A percentile compares a stretch with the other conserved stretches of the same genome.
These are phyloP conservation scores for Rhogogaster chlorosoma DNA, from an alignment of 2,888 invertebrate species.

Conservation along the genomic window DNA sequence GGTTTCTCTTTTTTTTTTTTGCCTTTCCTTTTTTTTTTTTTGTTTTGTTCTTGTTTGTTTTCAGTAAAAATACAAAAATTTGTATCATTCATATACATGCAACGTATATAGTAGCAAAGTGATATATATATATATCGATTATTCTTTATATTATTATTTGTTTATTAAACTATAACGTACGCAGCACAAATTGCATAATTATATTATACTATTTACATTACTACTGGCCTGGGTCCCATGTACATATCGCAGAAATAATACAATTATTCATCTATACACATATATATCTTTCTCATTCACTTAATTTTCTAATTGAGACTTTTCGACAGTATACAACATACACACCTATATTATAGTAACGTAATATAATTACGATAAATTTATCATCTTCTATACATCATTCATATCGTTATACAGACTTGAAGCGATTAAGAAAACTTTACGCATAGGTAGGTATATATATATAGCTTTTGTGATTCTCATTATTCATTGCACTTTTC, in stretches of 20 bases:
- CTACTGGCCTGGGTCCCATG: slow-evolving; percentile 71
- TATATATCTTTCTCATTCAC: background rate
- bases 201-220: slow-evolving; percentile 62
- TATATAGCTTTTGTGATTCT: too few relatives aligned
- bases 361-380: too few relatives aligned
- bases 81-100: background rate
- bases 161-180: too few relatives aligned
- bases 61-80: slow-evolving; percentile 17
- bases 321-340: background rate
- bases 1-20: background rate
- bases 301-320: slow-evolving; percentile 39
- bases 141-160: slow-evolving; percentile 43
- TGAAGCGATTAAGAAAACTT: too few relatives aligned
- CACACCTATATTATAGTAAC: background rate
- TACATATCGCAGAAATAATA: slow-evolving; percentile 43
- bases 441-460: too few relatives aligned
- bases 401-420: too few relatives aligned
- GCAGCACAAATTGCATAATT: slow-evolving; percentile 13
- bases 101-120: background rate
- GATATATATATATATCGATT: background rate
- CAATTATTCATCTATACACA: slow-evolving; percentile 50
- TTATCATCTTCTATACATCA: too few relatives aligned
- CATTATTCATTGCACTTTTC: too few relatives aligned
- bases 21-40: background rate
- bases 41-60: background rate